A percentile compares a stretch with the other conserved stretches of the same genome.
These are phyloP conservation scores for Lobophora halterata DNA, from an alignment of 2,888 invertebrate genomes.

Conservation along the genomic window DNA sequence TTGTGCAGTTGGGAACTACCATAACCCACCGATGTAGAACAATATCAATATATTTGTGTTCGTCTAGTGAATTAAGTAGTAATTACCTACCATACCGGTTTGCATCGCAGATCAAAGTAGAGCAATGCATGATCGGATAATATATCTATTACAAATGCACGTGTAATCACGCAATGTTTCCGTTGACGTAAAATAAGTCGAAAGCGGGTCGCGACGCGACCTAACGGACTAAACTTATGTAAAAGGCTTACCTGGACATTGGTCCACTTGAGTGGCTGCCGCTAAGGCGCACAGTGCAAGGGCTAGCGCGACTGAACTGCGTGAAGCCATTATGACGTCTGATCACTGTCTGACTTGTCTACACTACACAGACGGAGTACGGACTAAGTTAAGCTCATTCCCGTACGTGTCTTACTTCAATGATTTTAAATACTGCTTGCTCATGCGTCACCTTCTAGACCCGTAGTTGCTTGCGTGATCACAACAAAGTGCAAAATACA, in stretches of 20 bases:
- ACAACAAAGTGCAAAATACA: conserved; percentile 11
- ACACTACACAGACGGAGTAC: conserved; percentile 3
- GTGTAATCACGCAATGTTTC: conserved; percentile 19
- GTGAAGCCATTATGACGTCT: conserved; percentile 55
- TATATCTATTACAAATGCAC: conserved; percentile 9
- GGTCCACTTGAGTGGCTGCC: conserved; percentile 55
- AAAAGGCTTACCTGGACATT: conserved; percentile 65
- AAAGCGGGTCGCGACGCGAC: conserved; percentile 52
- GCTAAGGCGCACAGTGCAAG: conserved; percentile 45
- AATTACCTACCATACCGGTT: neutral
- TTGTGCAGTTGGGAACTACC: no score
- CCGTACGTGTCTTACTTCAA: conserved; percentile 11
- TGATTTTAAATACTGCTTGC: conserved; percentile 11
- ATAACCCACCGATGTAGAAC: no score
- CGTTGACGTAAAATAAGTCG: conserved; percentile 37
- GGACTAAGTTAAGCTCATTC: neutral
- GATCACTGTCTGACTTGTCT: conserved; percentile 7
- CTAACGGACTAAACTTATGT: no score
- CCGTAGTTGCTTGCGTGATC: conserved; percentile 5
- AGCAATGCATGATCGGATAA: neutral
- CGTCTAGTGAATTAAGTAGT: neutral
- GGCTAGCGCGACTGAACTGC: conserved; percentile 50
- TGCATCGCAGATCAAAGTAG: neutral
- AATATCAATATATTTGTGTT: neutral
- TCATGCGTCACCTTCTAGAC: conserved; percentile 8